Conservation (phyloP, 2,888 invertebrate species). For the Ectemnius lituratus region DNA sequence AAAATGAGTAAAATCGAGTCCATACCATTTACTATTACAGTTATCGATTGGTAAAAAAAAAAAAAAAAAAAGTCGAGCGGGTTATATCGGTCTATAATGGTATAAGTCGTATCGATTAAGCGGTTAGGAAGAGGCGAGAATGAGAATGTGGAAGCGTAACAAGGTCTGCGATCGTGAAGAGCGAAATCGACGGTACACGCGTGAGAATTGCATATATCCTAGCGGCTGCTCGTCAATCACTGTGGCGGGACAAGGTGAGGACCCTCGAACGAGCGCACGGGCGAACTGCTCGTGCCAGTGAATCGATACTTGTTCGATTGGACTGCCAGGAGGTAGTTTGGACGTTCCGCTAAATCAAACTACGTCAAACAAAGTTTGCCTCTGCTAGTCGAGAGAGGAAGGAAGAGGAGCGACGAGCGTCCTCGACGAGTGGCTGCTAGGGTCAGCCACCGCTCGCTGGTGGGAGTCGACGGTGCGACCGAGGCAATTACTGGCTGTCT, state of each 20-base stretch:
- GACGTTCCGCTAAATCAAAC: constrained; percentile 63
- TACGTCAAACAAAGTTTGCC: constrained; percentile 61
- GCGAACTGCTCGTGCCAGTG: background rate
- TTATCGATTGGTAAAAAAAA: too few species aligned
- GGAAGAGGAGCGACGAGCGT: too few species aligned
- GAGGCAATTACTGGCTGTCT: constrained; percentile 40
- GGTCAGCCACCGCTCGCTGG: too few species aligned
- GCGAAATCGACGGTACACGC: constrained; percentile 23
- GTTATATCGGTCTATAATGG: too few species aligned
- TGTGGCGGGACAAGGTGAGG: constrained; percentile 35
- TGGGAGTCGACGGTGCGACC: too few species aligned
- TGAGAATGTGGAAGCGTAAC: background rate
- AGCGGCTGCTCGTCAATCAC: constrained; percentile 22
- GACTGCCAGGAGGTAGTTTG: constrained; percentile 32
- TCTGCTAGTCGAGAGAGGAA: constrained; percentile 35
- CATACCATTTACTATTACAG: too few species aligned
- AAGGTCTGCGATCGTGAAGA: background rate
- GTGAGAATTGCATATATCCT: constrained; percentile 32
- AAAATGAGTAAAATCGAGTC: too few species aligned
- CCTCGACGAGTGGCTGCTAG: too few species aligned
- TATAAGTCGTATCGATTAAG: too few species aligned
- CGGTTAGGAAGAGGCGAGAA: background rate
- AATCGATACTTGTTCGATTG: constrained; percentile 53
- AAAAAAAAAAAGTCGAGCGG: too few species aligned
- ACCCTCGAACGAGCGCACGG: constrained; percentile 26